These are phyloP conservation scores for Teleopsis dalmanni DNA, from an alignment of 1,140 invertebrate genomes.

Conservation along the genomic window DNA sequence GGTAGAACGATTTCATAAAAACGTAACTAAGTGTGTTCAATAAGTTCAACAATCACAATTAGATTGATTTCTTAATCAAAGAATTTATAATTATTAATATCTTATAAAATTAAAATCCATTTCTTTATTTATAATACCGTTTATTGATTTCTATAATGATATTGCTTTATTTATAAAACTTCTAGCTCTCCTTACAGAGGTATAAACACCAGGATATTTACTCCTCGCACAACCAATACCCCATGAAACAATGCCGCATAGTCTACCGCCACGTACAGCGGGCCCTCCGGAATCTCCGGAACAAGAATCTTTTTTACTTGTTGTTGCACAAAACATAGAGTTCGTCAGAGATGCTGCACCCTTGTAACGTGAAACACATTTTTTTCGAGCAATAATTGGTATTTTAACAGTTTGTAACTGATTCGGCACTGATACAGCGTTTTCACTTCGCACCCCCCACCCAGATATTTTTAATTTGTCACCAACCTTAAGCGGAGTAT, in stretches of 20 bases:
- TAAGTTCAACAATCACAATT: too few relatives aligned
- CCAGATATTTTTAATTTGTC: constrained; percentile 23
- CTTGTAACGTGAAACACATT: constrained; percentile 12
- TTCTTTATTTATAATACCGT: too few relatives aligned
- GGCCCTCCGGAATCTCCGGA: constrained; percentile 62
- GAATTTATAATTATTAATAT: too few relatives aligned
- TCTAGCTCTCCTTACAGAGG: constrained; percentile 18
- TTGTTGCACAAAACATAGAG: constrained; percentile 47
- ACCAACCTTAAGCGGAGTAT: constrained; percentile 18
- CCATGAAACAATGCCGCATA: constrained; percentile 62
- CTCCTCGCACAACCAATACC: constrained; percentile 52
- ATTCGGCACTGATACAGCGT: constrained; percentile 16
- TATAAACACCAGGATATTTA: constrained; percentile 56
- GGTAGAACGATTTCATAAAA: too few relatives aligned
- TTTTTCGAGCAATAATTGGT: constrained; percentile 13
- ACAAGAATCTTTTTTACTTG: constrained; percentile 52
- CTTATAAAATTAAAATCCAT: too few relatives aligned
- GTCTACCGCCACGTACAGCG: constrained; percentile 44
- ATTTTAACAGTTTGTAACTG: constrained; percentile 29
- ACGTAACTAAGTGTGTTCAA: too few relatives aligned
- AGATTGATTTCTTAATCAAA: too few relatives aligned
- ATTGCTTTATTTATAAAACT: neutral
- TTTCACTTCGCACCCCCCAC: constrained; percentile 26
- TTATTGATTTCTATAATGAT: too few relatives aligned
- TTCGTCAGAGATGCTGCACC: constrained; percentile 34